A percentile compares a stretch with the other conserved stretches of the same genome.
phyloP scores from a whole-genome alignment of 1,140 invertebrate genomes.

The Nylanderia fulva region DNA sequence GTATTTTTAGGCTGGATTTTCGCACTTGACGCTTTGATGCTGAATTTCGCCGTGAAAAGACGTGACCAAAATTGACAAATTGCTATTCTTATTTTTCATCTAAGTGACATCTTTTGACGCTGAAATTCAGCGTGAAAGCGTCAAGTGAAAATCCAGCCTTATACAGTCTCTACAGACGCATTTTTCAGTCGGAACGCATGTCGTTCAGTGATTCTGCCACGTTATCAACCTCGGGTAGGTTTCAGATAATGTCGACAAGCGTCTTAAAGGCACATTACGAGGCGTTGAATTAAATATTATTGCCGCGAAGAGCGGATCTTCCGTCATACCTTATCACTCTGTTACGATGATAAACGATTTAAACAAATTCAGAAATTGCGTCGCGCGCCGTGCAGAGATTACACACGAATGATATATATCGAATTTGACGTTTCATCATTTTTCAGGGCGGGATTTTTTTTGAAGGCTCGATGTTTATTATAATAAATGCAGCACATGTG shows the following conservation, averaged over 20 bases:
- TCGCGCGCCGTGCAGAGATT: not conserved
- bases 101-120: too few relatives aligned
- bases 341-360: not conserved
- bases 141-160: too few relatives aligned
- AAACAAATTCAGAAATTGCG: not conserved
- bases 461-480: not conserved
- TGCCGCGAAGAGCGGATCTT: not conserved
- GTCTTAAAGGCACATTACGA: not conserved
- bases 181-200: not conserved
- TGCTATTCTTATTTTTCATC: too few relatives aligned
- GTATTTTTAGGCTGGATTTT: too few relatives aligned
- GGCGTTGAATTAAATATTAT: slow-evolving; percentile 7
- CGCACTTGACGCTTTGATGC: too few relatives aligned
- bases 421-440: not conserved
- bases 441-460: not conserved
- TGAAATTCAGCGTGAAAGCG: too few relatives aligned
- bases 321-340: not conserved
- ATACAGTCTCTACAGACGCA: not conserved
- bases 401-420: not conserved
- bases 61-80: too few relatives aligned
- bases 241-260: slow-evolving; percentile 14
- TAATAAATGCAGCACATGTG: not conserved
- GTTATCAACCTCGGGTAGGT: not conserved
- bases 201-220: not conserved
- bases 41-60: too few relatives aligned